Evolutionary conservation across 2,113 vertebrate genomes (phyloP), one percentile per base, ranked within the genome.

Genomic region (Alaudala cheleensis): DNA sequence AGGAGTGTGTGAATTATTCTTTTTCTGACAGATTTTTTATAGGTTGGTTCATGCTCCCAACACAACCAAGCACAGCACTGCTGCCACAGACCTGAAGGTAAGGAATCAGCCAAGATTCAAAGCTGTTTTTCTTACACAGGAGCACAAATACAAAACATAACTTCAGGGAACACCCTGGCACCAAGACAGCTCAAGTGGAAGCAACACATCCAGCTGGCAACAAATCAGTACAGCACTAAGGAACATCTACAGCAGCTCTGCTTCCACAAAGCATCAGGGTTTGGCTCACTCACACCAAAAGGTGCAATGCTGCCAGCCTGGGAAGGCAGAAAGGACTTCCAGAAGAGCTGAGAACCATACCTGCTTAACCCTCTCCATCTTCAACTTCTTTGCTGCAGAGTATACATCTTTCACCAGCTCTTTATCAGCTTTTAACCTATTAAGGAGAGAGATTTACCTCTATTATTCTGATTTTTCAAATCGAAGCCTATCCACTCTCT

Each of bases 311-410:
- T 69, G 64, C 54, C 69, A 88, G 79, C n/a, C 54, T 62, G 39
- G 51, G 71, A 86, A 87, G 49, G 54, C 33, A 57, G 26, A 87
- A 61, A 0, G 2, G 18, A 25, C n/a, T 72, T 53, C 9, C 3
- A 7, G 11, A 69, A 60, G 15, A 60, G 34, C 14, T 11, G 34
- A 78, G 84, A 91, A 82, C 67, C 54, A 6, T 97, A 99, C 99
- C 98, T 99, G 99, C 96, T 99, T 99, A 84, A 99, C 99, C 95
- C 99, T 97, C 90, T 99, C 99, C 98, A 99, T 99, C 98, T 99
- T 99, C 95, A 99, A 97, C 94, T 98, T 98, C 98, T 99, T 99
- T 81, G 99, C 99, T 94, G 99, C 99, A 84, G 99, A 99, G 96
- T 99, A 99, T 24, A 99, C 99, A 96, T 99, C 99, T 97, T 99